Percentiles rank a stretch among this genome's conserved stretches.
Conservation (phyloP, 1,140 invertebrate species). For the Drosophila ficusphila region DNA sequence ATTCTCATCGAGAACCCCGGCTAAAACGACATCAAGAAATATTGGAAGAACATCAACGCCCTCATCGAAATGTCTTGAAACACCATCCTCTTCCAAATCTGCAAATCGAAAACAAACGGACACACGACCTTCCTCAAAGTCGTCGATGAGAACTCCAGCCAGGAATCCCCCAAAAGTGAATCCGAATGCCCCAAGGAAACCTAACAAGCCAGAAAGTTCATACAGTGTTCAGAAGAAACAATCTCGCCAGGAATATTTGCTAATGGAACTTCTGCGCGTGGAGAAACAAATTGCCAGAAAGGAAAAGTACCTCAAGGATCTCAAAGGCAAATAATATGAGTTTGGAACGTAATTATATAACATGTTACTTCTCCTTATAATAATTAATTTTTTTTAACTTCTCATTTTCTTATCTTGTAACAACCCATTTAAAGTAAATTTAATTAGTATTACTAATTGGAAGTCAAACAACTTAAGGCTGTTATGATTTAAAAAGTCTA, state of each 20-base stretch:
- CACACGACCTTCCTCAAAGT: not conserved
- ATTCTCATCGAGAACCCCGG: not conserved
- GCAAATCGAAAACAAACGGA: not conserved
- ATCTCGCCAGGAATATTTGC: constrained; percentile 14
- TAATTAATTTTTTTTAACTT: too few relatives aligned
- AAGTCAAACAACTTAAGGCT: too few relatives aligned
- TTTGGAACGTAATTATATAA: too few relatives aligned
- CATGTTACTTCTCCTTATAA: too few relatives aligned
- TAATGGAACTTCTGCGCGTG: constrained; percentile 13
- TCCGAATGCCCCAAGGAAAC: not conserved
- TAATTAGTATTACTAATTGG: too few relatives aligned
- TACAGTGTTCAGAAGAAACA: not conserved
- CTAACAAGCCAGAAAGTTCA: too few relatives aligned
- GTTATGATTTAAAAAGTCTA: too few relatives aligned
- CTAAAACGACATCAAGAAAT: not conserved
- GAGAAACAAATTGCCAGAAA: constrained; percentile 36
- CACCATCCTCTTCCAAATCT: not conserved
- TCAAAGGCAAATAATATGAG: too few relatives aligned
- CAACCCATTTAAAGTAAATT: too few relatives aligned
- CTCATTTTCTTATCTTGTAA: too few relatives aligned
- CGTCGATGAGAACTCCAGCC: not conserved
- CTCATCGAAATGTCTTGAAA: not conserved
- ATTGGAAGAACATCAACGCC: too few relatives aligned
- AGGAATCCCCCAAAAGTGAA: too few relatives aligned
- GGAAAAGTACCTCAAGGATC: constrained; percentile 1